Evolutionary conservation across 2,113 vertebrate genomes (phyloP).

Genomic region (Macheiramphus alcinus): DNA sequence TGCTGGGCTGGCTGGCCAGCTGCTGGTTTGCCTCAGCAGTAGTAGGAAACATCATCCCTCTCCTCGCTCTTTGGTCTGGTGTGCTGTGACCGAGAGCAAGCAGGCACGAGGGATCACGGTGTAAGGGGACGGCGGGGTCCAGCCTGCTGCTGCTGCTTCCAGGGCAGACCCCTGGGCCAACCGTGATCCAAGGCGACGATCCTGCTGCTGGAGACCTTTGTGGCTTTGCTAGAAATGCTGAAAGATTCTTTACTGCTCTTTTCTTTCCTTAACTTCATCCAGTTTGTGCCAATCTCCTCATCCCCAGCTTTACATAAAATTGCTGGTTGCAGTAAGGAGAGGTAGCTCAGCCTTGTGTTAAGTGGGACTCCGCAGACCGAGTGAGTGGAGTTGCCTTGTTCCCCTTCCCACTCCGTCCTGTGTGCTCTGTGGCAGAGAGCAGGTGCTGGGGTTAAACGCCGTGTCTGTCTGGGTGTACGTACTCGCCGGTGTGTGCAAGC

Average conservation of each 20-base stretch:
- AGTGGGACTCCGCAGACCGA: accelerated
- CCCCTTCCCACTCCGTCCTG: accelerated
- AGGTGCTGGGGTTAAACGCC: accelerated
- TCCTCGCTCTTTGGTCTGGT: background rate
- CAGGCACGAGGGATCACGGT: background rate
- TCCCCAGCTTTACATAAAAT: no score
- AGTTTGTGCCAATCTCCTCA: background rate
- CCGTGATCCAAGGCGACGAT: accelerated
- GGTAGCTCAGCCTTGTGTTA: background rate
- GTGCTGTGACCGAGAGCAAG: background rate
- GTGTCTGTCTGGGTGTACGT: no score
- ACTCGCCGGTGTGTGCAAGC: background rate
- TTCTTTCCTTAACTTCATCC: background rate
- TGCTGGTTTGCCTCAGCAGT: background rate
- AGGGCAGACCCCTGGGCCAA: background rate
- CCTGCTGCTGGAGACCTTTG: background rate
- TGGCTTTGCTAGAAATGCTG: background rate
- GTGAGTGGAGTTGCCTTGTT: accelerated
- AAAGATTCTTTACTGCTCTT: background rate
- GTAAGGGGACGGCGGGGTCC: background rate
- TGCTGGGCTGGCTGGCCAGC: background rate
- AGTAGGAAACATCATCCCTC: background rate
- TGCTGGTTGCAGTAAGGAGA: background rate
- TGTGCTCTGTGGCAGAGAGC: background rate
- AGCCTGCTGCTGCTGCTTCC: background rate